phyloP scores from a whole-genome alignment of 1,140 invertebrate species.

The Luehdorfia chinensis region DNA sequence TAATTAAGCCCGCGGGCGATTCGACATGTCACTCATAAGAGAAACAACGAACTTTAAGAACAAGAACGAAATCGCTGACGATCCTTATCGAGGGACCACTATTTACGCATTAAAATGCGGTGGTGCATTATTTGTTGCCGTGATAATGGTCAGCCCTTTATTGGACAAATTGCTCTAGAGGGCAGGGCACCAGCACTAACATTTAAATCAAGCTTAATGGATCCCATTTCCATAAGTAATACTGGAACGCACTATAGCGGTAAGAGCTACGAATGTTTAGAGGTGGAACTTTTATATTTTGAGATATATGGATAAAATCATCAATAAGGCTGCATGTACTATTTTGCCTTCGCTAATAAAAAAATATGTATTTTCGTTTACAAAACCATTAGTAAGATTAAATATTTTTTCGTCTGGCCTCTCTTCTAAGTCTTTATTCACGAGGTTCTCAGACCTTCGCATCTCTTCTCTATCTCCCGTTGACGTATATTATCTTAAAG shows the following conservation, averaged over 20 bases:
- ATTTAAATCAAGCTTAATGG: constrained; percentile 67
- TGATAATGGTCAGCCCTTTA: constrained; percentile 43
- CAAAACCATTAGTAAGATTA: not conserved
- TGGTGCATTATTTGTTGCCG: constrained; percentile 31
- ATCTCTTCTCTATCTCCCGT: no score
- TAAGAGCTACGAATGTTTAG: constrained; percentile 22
- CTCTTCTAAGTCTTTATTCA: no score
- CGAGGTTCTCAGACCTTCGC: no score
- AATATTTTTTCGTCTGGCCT: no score
- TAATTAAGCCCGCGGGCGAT: constrained; percentile 24
- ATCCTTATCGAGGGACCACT: constrained; percentile 37
- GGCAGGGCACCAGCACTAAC: constrained; percentile 48
- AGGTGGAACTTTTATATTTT: not conserved
- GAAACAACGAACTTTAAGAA: no score
- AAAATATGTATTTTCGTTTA: not conserved
- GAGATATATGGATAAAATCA: not conserved
- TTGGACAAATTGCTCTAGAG: constrained; percentile 50
- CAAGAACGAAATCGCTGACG: constrained; percentile 31
- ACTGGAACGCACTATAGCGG: constrained; percentile 26
- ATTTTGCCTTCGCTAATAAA: no score
- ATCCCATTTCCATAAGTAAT: constrained; percentile 56
- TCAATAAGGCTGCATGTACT: no score
- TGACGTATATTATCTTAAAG: no score
- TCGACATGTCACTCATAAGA: constrained; percentile 23
- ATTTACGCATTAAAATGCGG: constrained; percentile 47